Evolutionary conservation across 2,797 vertebrate species (phyloP).

Genomic region (Falco cherrug): DNA sequence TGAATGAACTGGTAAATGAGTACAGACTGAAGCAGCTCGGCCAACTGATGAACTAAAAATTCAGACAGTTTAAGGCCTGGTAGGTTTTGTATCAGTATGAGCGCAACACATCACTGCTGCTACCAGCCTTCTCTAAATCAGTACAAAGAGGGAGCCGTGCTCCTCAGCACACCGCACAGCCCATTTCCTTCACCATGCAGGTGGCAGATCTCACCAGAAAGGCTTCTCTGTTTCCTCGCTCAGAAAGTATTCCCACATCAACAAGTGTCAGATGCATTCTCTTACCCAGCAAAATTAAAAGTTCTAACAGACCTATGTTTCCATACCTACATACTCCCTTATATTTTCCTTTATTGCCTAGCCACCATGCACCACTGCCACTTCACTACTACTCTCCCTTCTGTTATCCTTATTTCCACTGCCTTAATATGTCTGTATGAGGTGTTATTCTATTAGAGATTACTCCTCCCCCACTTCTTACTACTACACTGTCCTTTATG

Average conservation of each 20-base stretch:
- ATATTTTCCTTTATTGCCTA: not conserved
- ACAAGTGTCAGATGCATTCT: not conserved
- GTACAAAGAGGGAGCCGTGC: not conserved
- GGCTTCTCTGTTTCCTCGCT: not conserved
- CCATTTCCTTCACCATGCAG: not conserved
- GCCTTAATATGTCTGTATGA: not conserved
- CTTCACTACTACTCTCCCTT: not conserved
- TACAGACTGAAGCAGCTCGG: not conserved
- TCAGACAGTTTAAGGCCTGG: not conserved
- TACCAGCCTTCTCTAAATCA: not conserved
- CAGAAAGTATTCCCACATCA: not conserved
- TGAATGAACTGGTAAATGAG: not conserved
- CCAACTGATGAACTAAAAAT: not conserved
- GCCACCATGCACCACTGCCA: not conserved
- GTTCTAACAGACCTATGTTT: not conserved
- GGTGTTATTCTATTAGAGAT: not conserved
- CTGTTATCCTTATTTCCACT: not conserved
- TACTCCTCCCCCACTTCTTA: not conserved
- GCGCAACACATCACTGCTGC: not conserved
- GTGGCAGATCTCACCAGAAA: not conserved
- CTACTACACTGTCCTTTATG: not conserved
- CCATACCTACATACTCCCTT: not conserved
- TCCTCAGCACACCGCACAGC: not conserved
- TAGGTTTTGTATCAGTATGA: not conserved
- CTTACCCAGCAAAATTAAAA: not conserved